phyloP scores from a whole-genome alignment of 2,888 invertebrate genomes.

The Synergus gifuensis region DNA sequence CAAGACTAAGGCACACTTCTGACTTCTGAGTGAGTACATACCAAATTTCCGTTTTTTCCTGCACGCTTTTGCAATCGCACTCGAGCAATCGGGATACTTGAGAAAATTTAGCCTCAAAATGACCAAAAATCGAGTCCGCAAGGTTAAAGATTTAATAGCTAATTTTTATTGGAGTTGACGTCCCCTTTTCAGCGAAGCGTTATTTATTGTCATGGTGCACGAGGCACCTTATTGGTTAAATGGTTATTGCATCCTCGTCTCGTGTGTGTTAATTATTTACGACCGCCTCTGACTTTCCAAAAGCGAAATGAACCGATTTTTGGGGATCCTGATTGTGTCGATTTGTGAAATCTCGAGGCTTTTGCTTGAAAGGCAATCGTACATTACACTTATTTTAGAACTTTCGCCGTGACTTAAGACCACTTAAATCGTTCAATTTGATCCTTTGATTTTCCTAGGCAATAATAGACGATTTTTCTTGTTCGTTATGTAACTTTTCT shows the following conservation, averaged over 20 bases:
- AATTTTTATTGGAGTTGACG: conserved; percentile 32
- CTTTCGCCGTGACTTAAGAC: conserved; percentile 74
- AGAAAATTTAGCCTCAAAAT: not conserved
- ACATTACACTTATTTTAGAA: conserved; percentile 54
- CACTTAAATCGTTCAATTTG: conserved; percentile 60
- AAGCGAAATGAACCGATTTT: conserved; percentile 26
- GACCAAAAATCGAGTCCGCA: not conserved
- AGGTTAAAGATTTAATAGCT: not conserved
- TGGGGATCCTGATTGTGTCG: conserved; percentile 29
- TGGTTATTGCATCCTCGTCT: conserved; percentile 37
- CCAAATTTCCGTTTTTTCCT: conserved; percentile 27
- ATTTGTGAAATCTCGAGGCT: conserved; percentile 36
- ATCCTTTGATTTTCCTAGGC: conserved; percentile 39
- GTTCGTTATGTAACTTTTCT: conserved; percentile 41
- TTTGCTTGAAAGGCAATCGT: conserved; percentile 36
- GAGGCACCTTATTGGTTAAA: conserved; percentile 42
- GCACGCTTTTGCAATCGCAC: conserved; percentile 40
- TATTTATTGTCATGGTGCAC: conserved; percentile 42
- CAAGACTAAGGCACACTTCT: conserved; percentile 39
- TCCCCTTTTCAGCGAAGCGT: conserved; percentile 37
- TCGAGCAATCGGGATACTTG: conserved; percentile 5
- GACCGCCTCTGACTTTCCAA: conserved; percentile 8
- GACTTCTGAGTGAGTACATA: conserved; percentile 34
- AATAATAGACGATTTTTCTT: conserved; percentile 39
- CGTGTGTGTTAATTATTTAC: conserved; percentile 37